Evolutionary conservation across 1,140 invertebrate species (phyloP), one percentile per base, ranked within the genome.

Genomic region (Drosophila navojoa): DNA sequence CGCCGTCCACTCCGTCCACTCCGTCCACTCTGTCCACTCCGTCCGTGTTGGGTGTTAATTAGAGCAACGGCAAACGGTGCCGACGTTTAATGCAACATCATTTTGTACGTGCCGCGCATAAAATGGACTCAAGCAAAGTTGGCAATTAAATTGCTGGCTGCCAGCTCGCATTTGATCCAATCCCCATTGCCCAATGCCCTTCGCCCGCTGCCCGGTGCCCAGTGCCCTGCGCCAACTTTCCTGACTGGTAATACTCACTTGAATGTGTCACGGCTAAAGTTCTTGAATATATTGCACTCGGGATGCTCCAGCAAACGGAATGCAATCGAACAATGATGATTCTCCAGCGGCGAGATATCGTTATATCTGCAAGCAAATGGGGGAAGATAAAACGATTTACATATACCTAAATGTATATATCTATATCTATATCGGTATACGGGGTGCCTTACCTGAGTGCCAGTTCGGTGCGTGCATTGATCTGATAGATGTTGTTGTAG

Each of bases 401-500:
- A 10, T 1, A 27, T 35, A 22, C 16, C 38, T 50, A 11, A 11
- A 45, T 15, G 7, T 57, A 58, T 63, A 42, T 44, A 7, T 1
- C 4, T 19, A 16, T 32, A 42, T 32, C 6, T 29, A 16, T 9
- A 16, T 11, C 6, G 11, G n/a, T 1, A 5, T 1, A 45, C 10
- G 4, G 11, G 4, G 16, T 16, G 11, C 68, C 72, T 54, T 61
- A 92, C 70, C 96, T 94, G 54, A 97, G 93, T 7, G 97, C 97
- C 73, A 98, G 92, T 85, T 97, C 96, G 6, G 97, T 97, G 69
- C 95, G 94, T 22, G 97, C 96, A 91, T 98, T 98, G 77, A 97
- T 97, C 93, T 97, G 96, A 92, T 97, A 97, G 69, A 96, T 96
- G 81, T 97, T 97, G 92, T 97, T 97, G 90, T 97, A 97, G 29